These are phyloP conservation scores for Paraplagusia blochii DNA, from an alignment of 2,113 vertebrate species.

Conservation along the genomic window DNA sequence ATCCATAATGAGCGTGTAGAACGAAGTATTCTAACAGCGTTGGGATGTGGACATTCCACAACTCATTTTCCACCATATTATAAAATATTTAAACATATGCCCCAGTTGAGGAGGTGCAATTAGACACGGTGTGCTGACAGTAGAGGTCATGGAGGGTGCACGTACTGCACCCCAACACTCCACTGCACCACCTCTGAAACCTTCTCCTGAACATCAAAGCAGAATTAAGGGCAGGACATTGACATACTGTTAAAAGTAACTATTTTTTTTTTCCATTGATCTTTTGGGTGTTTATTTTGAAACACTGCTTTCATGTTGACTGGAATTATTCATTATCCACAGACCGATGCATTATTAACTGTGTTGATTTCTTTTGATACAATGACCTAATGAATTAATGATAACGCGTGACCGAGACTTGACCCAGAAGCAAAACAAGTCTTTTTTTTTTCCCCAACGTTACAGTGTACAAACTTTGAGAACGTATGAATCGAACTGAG, in stretches of 20 bases:
- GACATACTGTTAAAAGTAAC: slow-evolving; percentile 1
- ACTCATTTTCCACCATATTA: neutral
- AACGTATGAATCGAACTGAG: neutral
- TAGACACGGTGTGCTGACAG: slow-evolving; percentile 26
- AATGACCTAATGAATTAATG: slow-evolving; percentile 10
- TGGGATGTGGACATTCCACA: too few relatives aligned
- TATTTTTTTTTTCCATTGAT: slow-evolving; percentile 29
- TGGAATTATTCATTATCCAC: slow-evolving; percentile 34
- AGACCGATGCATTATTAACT: slow-evolving; percentile 25
- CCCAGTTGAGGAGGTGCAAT: slow-evolving; percentile 30
- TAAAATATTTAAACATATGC: slow-evolving; percentile 55
- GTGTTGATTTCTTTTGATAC: slow-evolving; percentile 25
- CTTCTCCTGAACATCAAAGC: neutral
- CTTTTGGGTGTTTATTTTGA: slow-evolving; percentile 11
- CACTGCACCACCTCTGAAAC: too few relatives aligned
- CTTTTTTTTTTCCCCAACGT: neutral
- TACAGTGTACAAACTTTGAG: neutral
- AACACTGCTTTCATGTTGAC: slow-evolving; percentile 2
- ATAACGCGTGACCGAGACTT: neutral
- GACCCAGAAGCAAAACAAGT: neutral
- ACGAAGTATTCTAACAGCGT: too few relatives aligned
- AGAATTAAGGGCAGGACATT: neutral
- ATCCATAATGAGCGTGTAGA: too few relatives aligned
- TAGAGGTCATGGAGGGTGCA: slow-evolving; percentile 37
- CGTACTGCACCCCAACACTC: neutral